Evolutionary conservation across 1,140 invertebrate species (phyloP).

Genomic region (Chymomyza costata): DNA sequence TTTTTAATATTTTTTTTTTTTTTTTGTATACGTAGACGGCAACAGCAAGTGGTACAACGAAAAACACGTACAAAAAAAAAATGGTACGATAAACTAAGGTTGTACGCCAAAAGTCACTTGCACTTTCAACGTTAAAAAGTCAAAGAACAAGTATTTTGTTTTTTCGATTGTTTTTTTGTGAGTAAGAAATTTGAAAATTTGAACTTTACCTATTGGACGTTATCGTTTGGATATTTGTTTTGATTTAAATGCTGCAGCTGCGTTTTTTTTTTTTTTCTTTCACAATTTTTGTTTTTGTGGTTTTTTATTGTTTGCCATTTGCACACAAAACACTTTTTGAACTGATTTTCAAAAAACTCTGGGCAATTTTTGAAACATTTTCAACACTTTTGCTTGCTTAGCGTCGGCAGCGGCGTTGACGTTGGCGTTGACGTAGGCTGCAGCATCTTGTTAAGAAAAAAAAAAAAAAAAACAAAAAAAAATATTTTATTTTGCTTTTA

Average conservation of each 20-base stretch:
- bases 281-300: constrained; percentile 12
- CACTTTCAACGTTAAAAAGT: no score
- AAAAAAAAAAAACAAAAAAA: no score
- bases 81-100: not conserved
- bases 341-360: no score
- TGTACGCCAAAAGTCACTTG: not conserved
- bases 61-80: not conserved
- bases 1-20: constrained; percentile 12
- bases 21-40: no score
- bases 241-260: constrained; percentile 13
- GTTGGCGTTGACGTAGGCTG: not conserved
- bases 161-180: constrained; percentile 5
- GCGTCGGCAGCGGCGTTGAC: not conserved
- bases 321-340: not conserved
- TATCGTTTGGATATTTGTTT: constrained; percentile 25
- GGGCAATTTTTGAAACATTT: not conserved
- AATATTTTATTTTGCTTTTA: constrained; percentile 8
- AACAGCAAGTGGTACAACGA: no score
- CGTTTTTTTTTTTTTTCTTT: constrained; percentile 11
- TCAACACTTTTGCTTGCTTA: not conserved
- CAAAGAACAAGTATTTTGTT: not conserved
- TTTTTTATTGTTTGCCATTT: not conserved
- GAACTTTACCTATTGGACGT: constrained; percentile 62
- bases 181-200: constrained; percentile 23
- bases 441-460: no score